phyloP scores from a whole-genome alignment of 2,113 vertebrate species.

The Limnothrissa miodon region DNA sequence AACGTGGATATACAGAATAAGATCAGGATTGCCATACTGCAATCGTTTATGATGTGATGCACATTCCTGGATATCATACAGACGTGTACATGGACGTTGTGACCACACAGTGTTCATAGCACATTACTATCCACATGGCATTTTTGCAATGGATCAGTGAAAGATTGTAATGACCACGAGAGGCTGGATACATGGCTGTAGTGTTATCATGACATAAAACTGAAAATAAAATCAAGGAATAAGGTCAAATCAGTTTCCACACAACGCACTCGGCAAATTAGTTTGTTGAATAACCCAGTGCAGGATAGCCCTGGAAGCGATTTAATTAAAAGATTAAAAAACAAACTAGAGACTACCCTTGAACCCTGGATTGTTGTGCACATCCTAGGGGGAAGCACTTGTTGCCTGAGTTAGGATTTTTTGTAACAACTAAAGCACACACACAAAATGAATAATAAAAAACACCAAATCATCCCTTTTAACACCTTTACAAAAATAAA shows the following conservation, averaged over 20 bases:
- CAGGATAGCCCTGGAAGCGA: not conserved
- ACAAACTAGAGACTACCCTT: not conserved
- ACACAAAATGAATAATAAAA: slow-evolving; percentile 25
- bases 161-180: not conserved
- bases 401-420: not conserved
- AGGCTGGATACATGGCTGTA: not conserved
- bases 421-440: not conserved
- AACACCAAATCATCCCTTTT: slow-evolving; percentile 6
- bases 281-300: not conserved
- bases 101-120: not conserved
- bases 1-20: no score
- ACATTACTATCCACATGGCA: not conserved
- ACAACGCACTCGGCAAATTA: not conserved
- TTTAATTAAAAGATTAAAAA: no score
- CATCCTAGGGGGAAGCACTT: not conserved
- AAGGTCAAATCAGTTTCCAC: not conserved
- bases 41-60: not conserved
- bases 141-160: not conserved
- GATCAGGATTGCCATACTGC: not conserved
- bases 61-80: not conserved
- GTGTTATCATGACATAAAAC: no score
- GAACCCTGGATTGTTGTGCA: not conserved
- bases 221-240: not conserved
- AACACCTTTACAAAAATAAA: slow-evolving; percentile 29
- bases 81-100: not conserved